Conservation (phyloP, 2,888 invertebrate species). For the Rhyacophila evoluta region DNA sequence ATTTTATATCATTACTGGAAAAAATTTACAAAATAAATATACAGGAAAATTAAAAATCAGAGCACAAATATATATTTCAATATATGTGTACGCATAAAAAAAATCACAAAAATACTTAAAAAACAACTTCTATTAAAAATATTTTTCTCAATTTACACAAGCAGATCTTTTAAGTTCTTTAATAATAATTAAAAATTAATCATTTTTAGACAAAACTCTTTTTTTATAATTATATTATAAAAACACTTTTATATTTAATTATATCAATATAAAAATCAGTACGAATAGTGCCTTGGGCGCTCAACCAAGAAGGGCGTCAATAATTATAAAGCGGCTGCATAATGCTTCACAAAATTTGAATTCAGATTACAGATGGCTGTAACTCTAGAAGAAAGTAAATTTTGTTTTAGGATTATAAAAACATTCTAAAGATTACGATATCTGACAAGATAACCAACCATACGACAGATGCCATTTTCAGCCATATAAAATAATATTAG, state of each 20-base stretch:
- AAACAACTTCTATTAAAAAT: constrained; percentile 22
- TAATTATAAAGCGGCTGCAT: neutral
- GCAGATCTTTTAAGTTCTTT: constrained; percentile 21
- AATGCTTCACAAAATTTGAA: neutral
- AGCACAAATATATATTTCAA: neutral
- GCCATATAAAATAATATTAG: too few relatives aligned
- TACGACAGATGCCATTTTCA: too few relatives aligned
- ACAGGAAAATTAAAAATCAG: neutral
- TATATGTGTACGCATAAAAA: constrained; percentile 11
- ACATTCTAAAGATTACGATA: too few relatives aligned
- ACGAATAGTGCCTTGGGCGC: constrained; percentile 22
- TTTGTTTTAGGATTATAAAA: neutral
- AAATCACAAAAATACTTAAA: constrained; percentile 23
- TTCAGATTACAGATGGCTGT: neutral
- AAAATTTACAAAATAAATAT: constrained; percentile 19
- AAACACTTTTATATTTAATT: constrained; percentile 22
- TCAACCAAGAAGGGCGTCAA: constrained; percentile 14
- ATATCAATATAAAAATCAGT: constrained; percentile 24
- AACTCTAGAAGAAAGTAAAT: neutral
- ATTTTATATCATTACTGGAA: neutral
- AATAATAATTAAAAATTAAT: constrained; percentile 4
- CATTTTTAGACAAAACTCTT: constrained; percentile 15
- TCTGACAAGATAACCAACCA: too few relatives aligned
- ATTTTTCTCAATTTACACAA: constrained; percentile 14
- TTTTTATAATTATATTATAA: constrained; percentile 23